These are phyloP conservation scores for Uromys caudimaculatus DNA, from an alignment of 2,797 vertebrate genomes.

Conservation along the genomic window DNA sequence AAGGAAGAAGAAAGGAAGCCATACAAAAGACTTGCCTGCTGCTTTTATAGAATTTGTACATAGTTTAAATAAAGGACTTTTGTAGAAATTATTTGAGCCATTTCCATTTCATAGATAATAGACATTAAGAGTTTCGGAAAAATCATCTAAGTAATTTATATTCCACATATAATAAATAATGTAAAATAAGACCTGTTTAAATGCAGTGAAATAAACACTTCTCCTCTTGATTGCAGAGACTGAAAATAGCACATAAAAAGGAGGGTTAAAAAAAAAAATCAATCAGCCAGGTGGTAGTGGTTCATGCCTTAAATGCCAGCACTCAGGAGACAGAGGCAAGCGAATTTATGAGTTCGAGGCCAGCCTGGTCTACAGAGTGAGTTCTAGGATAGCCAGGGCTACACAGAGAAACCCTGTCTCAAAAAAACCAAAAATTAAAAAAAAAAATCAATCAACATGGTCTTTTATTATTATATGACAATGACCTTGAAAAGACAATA, in stretches of 20 bases:
- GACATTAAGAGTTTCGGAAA: neutral
- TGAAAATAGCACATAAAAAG: slow-evolving; percentile 39
- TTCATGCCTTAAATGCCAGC: no score
- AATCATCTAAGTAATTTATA: slow-evolving; percentile 53
- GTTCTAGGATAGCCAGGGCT: no score
- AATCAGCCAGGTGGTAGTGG: no score
- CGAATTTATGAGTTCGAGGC: no score
- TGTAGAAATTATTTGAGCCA: slow-evolving; percentile 22
- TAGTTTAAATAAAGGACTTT: neutral
- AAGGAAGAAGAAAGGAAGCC: slow-evolving; percentile 57
- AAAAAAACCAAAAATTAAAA: no score
- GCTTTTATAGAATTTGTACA: neutral
- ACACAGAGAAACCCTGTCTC: no score
- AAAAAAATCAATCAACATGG: slow-evolving; percentile 45
- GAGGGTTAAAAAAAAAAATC: slow-evolving; percentile 45
- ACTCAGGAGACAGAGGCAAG: no score
- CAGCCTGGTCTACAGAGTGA: no score
- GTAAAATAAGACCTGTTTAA: slow-evolving; percentile 20
- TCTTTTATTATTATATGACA: slow-evolving; percentile 53
- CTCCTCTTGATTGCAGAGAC: slow-evolving; percentile 20
- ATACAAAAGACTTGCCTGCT: neutral
- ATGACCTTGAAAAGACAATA: slow-evolving; percentile 26
- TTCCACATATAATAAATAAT: neutral
- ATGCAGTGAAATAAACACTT: slow-evolving; percentile 36
- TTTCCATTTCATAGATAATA: neutral